Evolutionary conservation across 2,888 invertebrate genomes (phyloP), one percentile per base, ranked within the genome.

Genomic region (Drosophila affinis): DNA sequence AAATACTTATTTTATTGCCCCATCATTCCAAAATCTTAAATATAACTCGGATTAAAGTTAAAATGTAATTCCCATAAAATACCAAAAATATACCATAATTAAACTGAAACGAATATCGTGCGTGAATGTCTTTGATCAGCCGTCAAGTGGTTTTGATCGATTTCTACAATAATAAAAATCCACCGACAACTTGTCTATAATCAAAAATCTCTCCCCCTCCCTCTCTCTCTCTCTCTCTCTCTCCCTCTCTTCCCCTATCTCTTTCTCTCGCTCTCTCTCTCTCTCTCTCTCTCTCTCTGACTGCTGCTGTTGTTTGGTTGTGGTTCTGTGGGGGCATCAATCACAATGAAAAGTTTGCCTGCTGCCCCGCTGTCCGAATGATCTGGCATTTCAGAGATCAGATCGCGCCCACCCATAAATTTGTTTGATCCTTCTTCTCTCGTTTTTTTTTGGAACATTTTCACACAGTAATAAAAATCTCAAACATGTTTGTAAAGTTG

Each of bases 401-500:
- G 70, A 59, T 70, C 70, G 67, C 67, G 67, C 88, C 83, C 88
- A 83, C 88, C 83, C 88, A 87, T 83, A 88, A 88, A 83, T 84
- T 39, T 83, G 88, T 83, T 83, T 83, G 88, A 87, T 87, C 88
- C 88, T 83, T 68, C 59, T 83, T 68, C 59, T 67, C 68, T 60
- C 68, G 58, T 59, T 62, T 69, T 62, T 67, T 64, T 39, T 14
- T 39, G 39, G 39, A 65, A 73, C 70, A 84, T 83, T 82, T 83
- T 86, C 89, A 87, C 89, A 86, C 83, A 63, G 88, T 77, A 86
- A 86, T 86, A 88, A 89, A 86, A 89, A 83, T 83, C 88, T 86
- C 84, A 88, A 88, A 89, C 88, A 89, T 89, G 89, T 85, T 89
- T 89, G 86, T 85, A 87, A 85, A 89, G 88, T 82, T 85, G 85